These are phyloP conservation scores for Procavia capensis DNA, from an alignment of 2,113 vertebrate species.

Conservation along the genomic window DNA sequence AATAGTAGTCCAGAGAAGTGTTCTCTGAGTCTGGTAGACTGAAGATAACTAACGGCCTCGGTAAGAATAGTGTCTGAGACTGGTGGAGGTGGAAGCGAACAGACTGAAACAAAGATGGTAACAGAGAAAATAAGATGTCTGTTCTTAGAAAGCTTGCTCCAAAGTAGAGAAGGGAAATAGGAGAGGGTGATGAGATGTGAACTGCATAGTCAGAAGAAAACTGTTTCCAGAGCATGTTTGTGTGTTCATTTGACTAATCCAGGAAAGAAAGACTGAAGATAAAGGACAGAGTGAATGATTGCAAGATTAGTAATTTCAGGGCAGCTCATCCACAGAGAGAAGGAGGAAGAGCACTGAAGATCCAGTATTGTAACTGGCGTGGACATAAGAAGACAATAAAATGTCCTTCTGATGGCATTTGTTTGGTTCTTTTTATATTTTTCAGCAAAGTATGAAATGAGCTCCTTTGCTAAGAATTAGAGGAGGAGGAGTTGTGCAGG, in stretches of 20 bases:
- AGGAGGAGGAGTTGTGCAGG: background rate
- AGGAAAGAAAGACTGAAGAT: background rate
- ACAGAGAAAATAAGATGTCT: background rate
- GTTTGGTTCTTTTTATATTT: background rate
- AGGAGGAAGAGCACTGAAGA: background rate
- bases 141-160: background rate
- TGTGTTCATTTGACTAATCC: background rate
- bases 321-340: background rate
- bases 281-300: background rate
- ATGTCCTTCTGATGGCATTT: background rate
- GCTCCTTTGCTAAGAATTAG: background rate
- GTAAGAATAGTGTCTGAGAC: background rate
- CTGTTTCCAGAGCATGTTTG: background rate
- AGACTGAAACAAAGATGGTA: background rate
- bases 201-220: background rate
- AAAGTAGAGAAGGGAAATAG: too few relatives aligned
- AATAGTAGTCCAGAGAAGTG: background rate
- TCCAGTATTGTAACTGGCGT: background rate
- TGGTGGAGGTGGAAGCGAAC: background rate
- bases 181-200: background rate
- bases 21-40: background rate
- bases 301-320: background rate
- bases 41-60: background rate
- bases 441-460: background rate
- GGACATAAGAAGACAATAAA: background rate